Conservation (phyloP, 2,113 vertebrate genomes). For the Corapipo altera region DNA sequence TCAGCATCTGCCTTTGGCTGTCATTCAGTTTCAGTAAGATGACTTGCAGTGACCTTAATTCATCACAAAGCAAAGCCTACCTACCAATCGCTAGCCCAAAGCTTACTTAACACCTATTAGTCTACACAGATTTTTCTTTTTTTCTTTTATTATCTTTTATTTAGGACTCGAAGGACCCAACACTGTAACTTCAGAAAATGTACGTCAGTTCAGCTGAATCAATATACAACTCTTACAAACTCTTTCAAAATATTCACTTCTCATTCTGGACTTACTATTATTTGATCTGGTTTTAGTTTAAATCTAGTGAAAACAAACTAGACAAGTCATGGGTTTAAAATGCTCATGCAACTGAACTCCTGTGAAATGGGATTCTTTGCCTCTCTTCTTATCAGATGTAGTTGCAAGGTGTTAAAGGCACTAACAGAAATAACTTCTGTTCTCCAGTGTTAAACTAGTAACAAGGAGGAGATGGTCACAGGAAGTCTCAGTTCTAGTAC, state of each 20-base stretch:
- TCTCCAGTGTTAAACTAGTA: background rate
- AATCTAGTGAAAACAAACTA: background rate
- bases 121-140: background rate
- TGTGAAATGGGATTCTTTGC: background rate
- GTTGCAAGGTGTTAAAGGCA: background rate
- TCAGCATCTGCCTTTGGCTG: background rate
- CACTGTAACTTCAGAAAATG: accelerated
- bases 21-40: background rate
- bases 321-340: background rate
- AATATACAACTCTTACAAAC: background rate
- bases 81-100: background rate
- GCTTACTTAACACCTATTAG: background rate
- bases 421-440: background rate
- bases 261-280: background rate
- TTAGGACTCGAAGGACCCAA: background rate
- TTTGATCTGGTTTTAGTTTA: background rate
- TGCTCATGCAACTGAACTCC: background rate
- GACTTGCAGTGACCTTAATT: background rate
- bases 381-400: background rate
- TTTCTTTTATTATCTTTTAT: background rate
- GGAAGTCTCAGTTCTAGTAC: background rate
- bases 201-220: background rate
- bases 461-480: background rate
- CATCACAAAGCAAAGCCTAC: background rate
- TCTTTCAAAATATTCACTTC: background rate